Conservation (phyloP, 1,140 invertebrate genomes). For the Anastrepha ludens region DNA sequence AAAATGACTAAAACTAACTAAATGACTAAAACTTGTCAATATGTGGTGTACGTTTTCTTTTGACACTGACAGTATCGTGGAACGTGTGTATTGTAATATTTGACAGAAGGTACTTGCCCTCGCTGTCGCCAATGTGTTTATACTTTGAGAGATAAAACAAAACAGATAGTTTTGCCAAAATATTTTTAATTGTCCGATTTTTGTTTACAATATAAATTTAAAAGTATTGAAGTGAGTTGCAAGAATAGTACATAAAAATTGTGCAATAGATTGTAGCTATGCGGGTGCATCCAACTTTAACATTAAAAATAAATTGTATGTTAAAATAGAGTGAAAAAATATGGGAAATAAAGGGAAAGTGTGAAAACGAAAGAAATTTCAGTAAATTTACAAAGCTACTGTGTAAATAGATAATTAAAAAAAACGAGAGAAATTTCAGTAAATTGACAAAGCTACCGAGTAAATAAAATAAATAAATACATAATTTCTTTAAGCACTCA, state of each 20-base stretch:
- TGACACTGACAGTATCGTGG: no score
- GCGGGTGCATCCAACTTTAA: neutral
- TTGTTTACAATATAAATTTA: conserved; percentile 42
- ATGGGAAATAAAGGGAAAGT: neutral
- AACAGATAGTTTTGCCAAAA: conserved; percentile 20
- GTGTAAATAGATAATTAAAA: neutral
- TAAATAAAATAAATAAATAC: neutral
- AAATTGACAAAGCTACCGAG: neutral
- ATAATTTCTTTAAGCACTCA: no score
- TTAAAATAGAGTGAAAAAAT: neutral
- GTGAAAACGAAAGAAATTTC: neutral
- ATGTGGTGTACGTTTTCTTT: no score
- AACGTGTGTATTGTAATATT: no score
- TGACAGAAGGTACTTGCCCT: no score
- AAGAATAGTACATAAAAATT: neutral
- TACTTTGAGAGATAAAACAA: neutral
- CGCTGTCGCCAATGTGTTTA: no score
- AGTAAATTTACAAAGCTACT: neutral
- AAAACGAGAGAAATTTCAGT: neutral
- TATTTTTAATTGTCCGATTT: neutral
- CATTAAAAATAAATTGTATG: neutral
- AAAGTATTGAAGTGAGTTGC: conserved; percentile 41
- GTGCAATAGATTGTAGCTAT: neutral
- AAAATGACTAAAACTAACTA: no score
- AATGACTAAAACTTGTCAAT: no score